A percentile compares a stretch with the other conserved stretches of the same genome.
Conservation (phyloP, 2,113 vertebrate genomes). For the Sander lucioperca region DNA sequence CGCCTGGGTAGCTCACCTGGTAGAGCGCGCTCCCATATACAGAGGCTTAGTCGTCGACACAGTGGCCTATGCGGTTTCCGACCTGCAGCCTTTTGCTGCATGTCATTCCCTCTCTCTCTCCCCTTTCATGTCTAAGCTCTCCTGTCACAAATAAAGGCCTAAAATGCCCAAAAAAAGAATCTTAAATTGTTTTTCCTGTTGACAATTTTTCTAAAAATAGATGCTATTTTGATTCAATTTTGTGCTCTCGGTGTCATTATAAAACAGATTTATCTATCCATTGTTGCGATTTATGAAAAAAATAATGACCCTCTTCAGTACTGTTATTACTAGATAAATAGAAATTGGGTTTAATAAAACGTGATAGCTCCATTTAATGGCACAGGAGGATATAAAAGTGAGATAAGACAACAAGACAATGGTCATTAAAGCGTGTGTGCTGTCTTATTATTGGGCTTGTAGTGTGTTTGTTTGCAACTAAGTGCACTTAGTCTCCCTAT, state of each 20-base stretch:
- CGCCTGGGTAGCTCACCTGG: too few relatives aligned
- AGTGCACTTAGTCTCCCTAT: constrained; percentile 55
- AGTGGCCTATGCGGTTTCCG: too few relatives aligned
- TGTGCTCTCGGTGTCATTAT: neutral
- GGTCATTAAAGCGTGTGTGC: constrained; percentile 20
- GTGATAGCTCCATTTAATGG: constrained; percentile 5
- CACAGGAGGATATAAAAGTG: constrained; percentile 19
- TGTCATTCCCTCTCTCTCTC: too few relatives aligned
- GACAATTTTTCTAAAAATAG: neutral
- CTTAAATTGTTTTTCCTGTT: neutral
- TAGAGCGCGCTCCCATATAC: too few relatives aligned
- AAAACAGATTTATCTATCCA: neutral
- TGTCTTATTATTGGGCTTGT: constrained; percentile 25
- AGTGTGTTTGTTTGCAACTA: constrained; percentile 40
- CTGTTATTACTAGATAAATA: neutral
- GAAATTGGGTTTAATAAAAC: constrained; percentile 12
- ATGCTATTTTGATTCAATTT: neutral
- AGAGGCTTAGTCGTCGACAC: too few relatives aligned
- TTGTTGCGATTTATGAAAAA: neutral
- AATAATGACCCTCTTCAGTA: neutral
- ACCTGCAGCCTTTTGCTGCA: too few relatives aligned
- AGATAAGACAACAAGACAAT: constrained; percentile 48
- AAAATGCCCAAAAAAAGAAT: too few relatives aligned
- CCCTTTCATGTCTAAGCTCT: too few relatives aligned
- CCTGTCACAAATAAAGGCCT: too few relatives aligned